phyloP scores from a whole-genome alignment of 2,888 invertebrate species.

The Xylota sylvarum region DNA sequence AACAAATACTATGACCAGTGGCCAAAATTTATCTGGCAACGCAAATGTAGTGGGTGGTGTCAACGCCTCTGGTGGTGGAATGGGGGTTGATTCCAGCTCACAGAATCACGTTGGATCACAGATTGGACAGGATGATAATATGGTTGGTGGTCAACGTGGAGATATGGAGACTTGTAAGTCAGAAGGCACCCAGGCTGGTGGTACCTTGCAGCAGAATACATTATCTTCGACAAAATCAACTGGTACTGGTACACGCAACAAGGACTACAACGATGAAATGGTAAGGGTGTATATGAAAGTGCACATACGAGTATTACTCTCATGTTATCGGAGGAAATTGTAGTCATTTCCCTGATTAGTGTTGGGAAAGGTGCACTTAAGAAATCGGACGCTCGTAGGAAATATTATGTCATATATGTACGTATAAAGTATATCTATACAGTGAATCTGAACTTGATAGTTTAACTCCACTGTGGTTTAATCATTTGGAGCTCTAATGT shows the following conservation, averaged over 20 bases:
- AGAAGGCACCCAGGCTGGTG: conserved; percentile 94
- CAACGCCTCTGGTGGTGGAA: conserved; percentile 79
- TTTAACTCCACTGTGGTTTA: no score
- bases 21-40: conserved; percentile 50
- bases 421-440: no score
- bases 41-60: conserved; percentile 79
- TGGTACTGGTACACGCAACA: conserved; percentile 86
- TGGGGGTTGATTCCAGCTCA: conserved; percentile 87
- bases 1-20: conserved; percentile 89
- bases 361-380: no score
- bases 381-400: no score
- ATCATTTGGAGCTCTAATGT: no score
- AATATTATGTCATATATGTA: no score
- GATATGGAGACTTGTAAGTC: conserved; percentile 89
- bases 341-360: no score
- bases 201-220: conserved; percentile 87
- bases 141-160: conserved; percentile 85
- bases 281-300: no score
- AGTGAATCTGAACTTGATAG: no score
- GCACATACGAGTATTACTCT: no score
- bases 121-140: conserved; percentile 84
- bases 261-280: conserved; percentile 89
- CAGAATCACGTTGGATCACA: conserved; percentile 90
- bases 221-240: conserved; percentile 88
- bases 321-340: not conserved